These are phyloP conservation scores for Wiebesia pumilae DNA, from an alignment of 1,140 invertebrate genomes.

Conservation along the genomic window DNA sequence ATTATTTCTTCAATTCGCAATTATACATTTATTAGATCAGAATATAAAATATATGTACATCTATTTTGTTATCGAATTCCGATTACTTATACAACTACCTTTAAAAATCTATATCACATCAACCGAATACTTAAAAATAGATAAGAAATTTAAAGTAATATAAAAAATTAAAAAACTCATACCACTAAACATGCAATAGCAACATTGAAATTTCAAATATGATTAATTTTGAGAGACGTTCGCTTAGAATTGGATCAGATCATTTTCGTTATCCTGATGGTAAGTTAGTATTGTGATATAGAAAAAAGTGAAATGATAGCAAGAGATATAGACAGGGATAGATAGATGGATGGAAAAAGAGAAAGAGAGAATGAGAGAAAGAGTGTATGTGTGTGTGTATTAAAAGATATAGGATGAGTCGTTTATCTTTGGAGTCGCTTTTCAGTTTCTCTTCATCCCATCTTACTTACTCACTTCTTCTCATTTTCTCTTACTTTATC, in stretches of 20 bases:
- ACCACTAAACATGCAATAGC: no score
- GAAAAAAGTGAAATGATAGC: not conserved
- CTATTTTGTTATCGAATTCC: no score
- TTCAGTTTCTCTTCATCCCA: constrained; percentile 68
- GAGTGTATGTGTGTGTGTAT: constrained; percentile 27
- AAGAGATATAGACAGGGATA: not conserved
- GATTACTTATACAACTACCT: no score
- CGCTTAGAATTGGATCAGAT: constrained; percentile 66
- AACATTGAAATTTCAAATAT: constrained; percentile 60
- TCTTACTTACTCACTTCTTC: constrained; percentile 17
- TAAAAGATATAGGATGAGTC: constrained; percentile 69
- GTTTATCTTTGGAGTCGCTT: constrained; percentile 74
- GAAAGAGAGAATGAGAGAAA: constrained; percentile 52
- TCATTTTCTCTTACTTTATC: constrained; percentile 37
- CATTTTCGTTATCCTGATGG: not conserved
- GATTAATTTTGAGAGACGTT: constrained; percentile 67
- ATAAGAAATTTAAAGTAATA: not conserved
- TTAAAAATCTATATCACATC: no score
- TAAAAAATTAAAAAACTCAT: no score
- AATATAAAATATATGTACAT: no score
- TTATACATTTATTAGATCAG: no score
- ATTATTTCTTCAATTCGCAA: no score
- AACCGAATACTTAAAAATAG: no score
- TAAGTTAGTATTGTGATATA: not conserved
- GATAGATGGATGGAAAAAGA: not conserved